Evolutionary conservation across 2,113 vertebrate genomes (phyloP), one percentile per base, ranked within the genome.

Genomic region (Hippocampus guttulatus): DNA sequence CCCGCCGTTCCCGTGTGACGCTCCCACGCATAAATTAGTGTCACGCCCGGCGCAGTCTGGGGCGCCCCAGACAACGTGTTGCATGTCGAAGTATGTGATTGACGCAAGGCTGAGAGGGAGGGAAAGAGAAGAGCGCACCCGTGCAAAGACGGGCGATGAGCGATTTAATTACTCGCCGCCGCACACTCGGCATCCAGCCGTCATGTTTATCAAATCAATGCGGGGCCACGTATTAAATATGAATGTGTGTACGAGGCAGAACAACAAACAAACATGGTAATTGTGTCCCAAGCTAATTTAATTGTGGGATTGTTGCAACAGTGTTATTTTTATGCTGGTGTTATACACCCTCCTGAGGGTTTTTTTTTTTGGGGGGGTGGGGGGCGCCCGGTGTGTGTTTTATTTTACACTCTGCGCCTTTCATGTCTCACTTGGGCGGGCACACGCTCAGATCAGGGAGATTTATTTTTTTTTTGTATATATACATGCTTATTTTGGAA

Each of bases 221-320:
- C 86, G 88, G 87, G 85, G 84, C 71, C 82, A 81, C 78, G 81
- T 85, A 89, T 90, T 90, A 91, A 91, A 92, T 91, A 91, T 86
- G 85, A 89, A 88, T 87, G 82, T 84, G 76, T 82, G 83, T 84
- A 86, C 75, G 81, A 85, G 80, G 83, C 88, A 85, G 81, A 88
- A 87, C 81, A 86, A 87, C 86, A 89, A 91, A 91, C 91, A 92
- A 89, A 90, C 91, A 89, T 90, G 87, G 83, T 92, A 92, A 92
- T 92, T 89, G 91, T 66, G 76, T 92, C 91, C 91, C 91, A 81
- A 79, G 91, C 84, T 92, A 91, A 92, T 92, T 92, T 90, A 86
- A 91, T 91, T 88, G 87, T 89, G 84, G 78, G 78, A 85, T 92
- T 91, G 90, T 84, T 79, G 83, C 85, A 84, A 87, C 79, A 80